These are phyloP conservation scores for Caenorhabditis virilis DNA, from an alignment of 2,888 invertebrate species.

Conservation along the genomic window DNA sequence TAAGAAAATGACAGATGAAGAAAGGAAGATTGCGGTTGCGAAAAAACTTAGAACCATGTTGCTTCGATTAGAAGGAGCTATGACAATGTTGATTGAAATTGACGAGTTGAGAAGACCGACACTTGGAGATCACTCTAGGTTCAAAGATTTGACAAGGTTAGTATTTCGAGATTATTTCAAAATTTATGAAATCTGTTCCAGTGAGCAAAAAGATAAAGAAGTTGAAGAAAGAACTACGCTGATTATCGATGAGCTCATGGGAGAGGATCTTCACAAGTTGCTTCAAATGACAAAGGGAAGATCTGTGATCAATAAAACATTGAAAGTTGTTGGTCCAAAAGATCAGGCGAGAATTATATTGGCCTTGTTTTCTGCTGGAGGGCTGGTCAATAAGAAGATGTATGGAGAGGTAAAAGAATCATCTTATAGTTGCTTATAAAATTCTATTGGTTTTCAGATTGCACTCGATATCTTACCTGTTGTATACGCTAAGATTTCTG, in stretches of 20 bases:
- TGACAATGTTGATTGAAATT: constrained; percentile 52
- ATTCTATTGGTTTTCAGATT: constrained; percentile 12
- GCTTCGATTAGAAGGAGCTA: constrained; percentile 59
- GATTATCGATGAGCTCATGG: constrained; percentile 38
- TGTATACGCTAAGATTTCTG: constrained; percentile 12
- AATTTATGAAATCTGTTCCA: constrained; percentile 11
- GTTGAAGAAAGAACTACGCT: constrained; percentile 12
- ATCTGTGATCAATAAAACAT: constrained; percentile 19
- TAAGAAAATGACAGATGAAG: constrained; percentile 25
- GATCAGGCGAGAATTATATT: constrained; percentile 29
- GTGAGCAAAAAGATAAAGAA: constrained; percentile 28
- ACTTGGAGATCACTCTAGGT: constrained; percentile 10
- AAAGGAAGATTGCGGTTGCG: constrained; percentile 27
- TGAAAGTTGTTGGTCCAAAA: constrained; percentile 27
- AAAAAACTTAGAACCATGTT: constrained; percentile 59
- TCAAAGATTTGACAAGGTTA: constrained; percentile 19
- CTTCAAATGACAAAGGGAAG: constrained; percentile 45
- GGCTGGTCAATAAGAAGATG: constrained; percentile 25
- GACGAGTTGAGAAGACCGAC: constrained; percentile 32
- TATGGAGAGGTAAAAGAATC: constrained; percentile 18
- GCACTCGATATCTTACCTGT: constrained; percentile 19
- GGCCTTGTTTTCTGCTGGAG: constrained; percentile 18
- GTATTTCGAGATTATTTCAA: neutral
- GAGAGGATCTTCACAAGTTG: constrained; percentile 31
- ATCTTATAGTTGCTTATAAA: neutral